Evolutionary conservation across 2,888 invertebrate genomes (phyloP), one percentile per base, ranked within the genome.

Genomic region (Caenorhabditis japonica): DNA sequence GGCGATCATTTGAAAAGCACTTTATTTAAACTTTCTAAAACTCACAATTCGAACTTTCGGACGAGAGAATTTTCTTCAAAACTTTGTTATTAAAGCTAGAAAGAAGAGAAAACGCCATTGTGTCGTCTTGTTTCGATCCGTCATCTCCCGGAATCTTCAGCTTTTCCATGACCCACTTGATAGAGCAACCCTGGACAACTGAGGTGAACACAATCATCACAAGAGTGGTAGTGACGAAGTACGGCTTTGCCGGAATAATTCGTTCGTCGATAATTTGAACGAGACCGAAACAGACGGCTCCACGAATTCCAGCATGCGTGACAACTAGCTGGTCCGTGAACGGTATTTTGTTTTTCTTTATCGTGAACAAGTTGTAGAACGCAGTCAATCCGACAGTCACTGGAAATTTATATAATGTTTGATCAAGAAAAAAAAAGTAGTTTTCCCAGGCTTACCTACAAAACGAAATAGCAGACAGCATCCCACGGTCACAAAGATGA

Each of bases 191-290:
- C 69, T 97, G 97, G 85, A 97, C 91, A 89, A 97, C 96, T 13
- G 97, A 97, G 1, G 97, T 97, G 90, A 97, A 97, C 89, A 96
- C 94, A 84, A 99, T 94, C 81, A 97, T 94, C 56, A 95, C 93
- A 85, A 97, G 94, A 1, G 97, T 97, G 1, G 97, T 94, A 27
- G 97, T 97, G 81, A 96, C 93, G 89, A 97, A 95, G 93, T 97
- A 94, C 13, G 93, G 93, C 88, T 95, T 94, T 60, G 93, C 91
- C 75, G 92, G 92, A 66, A 96, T 93, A 80, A 93, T 91, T 64
- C 91, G 90, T 30, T 93, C 92, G 88, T 95, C 93, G 43, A 84
- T 62, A 5, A 81, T 73, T 66, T 79, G 80, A 12, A 82, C 84
- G 23, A 84, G 69, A 56, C 79, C 96, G 88, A 97, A 97, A 60